Conservation (phyloP, 2,888 invertebrate species). For the Dynastes tityus region DNA sequence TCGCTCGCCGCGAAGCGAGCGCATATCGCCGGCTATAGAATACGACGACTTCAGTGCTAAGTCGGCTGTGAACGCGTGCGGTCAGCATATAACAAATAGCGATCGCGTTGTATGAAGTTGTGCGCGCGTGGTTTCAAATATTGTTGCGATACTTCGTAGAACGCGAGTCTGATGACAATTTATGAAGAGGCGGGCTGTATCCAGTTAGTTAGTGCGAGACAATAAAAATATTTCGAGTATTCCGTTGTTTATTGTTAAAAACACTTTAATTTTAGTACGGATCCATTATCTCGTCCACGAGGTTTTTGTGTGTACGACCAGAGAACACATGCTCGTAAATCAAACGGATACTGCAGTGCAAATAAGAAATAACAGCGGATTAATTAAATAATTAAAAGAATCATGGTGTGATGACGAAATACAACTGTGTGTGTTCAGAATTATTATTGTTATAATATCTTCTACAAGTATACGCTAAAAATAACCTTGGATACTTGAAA, state of each 20-base stretch:
- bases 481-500: constrained; percentile 1
- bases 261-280: constrained; percentile 27
- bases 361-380: constrained; percentile 36
- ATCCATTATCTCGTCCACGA: constrained; percentile 42
- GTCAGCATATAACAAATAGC: constrained; percentile 23
- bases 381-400: constrained; percentile 31
- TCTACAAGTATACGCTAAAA: neutral
- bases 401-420: constrained; percentile 19
- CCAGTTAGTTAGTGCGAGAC: neutral
- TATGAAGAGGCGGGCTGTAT: neutral
- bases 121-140: constrained; percentile 1
- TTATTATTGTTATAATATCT: constrained; percentile 3
- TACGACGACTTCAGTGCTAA: constrained; percentile 33
- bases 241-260: constrained; percentile 17
- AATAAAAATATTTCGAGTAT: neutral
- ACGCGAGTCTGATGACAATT: neutral
- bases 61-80: constrained; percentile 39
- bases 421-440: constrained; percentile 1
- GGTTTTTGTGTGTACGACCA: constrained; percentile 25
- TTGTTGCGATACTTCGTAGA: neutral
- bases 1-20: constrained; percentile 11
- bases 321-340: constrained; percentile 32
- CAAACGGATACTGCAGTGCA: constrained; percentile 39
- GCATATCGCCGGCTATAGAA: neutral
- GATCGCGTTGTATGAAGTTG: neutral